Percentiles rank a stretch among this genome's conserved stretches.
phyloP scores from a whole-genome alignment of 2,113 vertebrate species.

The Dromas ardeola region DNA sequence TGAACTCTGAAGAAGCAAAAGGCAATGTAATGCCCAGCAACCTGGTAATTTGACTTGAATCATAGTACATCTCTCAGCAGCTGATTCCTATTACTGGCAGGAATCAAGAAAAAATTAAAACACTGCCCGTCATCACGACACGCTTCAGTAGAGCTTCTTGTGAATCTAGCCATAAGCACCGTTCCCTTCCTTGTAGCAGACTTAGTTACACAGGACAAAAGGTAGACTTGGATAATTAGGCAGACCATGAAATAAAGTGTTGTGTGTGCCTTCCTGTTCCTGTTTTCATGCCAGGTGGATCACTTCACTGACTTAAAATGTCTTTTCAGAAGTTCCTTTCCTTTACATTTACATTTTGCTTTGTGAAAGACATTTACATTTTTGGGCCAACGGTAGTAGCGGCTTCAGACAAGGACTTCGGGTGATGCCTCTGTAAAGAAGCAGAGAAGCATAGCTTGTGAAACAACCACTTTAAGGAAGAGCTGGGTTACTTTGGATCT shows the following conservation, averaged over 20 bases:
- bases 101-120: background rate
- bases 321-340: constrained; percentile 2
- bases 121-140: background rate
- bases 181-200: background rate
- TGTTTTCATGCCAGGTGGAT: background rate
- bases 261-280: background rate
- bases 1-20: background rate
- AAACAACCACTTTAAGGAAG: background rate
- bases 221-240: background rate
- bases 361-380: background rate
- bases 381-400: background rate
- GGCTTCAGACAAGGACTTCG: background rate
- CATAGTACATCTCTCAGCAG: background rate
- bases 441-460: background rate
- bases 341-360: background rate
- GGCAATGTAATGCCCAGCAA: background rate
- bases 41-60: background rate
- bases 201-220: constrained; percentile 4
- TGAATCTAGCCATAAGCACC: background rate
- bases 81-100: background rate
- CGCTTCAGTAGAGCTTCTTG: background rate
- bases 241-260: constrained; percentile 41
- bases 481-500: background rate
- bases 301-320: background rate
- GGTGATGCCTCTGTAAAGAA: background rate